Conservation (phyloP, 1,140 invertebrate genomes). For the Drosophila tsacasi region DNA sequence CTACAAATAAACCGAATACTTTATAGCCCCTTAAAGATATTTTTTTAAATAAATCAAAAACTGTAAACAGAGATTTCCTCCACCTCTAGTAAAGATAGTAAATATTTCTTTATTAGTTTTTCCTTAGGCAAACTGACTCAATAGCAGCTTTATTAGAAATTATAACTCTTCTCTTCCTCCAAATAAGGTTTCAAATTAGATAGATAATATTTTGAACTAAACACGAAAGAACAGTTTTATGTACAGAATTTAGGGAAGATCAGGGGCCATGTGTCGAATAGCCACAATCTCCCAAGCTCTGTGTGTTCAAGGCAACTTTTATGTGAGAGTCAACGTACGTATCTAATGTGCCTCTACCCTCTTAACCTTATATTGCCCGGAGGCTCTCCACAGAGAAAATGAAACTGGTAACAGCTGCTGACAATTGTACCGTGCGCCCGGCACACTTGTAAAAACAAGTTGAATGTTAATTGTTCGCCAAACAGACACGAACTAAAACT, state of each 20-base stretch:
- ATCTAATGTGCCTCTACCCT: conserved; percentile 1
- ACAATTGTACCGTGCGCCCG: conserved; percentile 33
- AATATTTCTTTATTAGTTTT: not conserved
- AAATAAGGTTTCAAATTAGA: not conserved
- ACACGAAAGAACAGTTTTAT: not conserved
- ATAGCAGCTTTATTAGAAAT: not conserved
- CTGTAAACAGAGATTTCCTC: too few relatives aligned
- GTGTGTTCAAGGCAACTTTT: conserved; percentile 24
- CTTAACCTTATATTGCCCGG: conserved; percentile 9
- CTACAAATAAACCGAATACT: not conserved
- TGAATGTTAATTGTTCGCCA: conserved; percentile 73
- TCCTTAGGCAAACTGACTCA: not conserved
- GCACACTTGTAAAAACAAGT: conserved; percentile 60
- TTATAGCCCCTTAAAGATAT: not conserved
- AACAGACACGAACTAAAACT: conserved; percentile 68
- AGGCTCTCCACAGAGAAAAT: conserved; percentile 13
- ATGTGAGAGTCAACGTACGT: conserved; percentile 1
- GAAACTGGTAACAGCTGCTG: conserved; percentile 31
- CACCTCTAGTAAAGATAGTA: not conserved
- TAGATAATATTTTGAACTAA: not conserved
- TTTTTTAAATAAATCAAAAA: not conserved
- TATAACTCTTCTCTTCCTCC: not conserved
- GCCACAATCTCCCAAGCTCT: conserved; percentile 11
- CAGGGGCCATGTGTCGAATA: not conserved
- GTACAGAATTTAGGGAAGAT: not conserved